phyloP scores from a whole-genome alignment of 53 echinoderm and acorn worm genomes.

The Apostichopus leukothele region DNA sequence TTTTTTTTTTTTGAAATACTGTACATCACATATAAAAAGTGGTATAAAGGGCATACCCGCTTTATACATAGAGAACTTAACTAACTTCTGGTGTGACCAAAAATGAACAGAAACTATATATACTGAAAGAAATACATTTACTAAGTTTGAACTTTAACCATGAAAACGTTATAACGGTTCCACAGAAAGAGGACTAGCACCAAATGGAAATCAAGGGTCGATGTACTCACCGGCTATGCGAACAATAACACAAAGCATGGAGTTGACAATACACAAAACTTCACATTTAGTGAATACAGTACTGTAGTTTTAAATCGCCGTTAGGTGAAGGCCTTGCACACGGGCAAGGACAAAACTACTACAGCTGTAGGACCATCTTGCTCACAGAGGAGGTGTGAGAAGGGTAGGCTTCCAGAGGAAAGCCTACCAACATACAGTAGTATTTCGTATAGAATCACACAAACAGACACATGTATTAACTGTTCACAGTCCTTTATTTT shows the following conservation, averaged over 20 bases:
- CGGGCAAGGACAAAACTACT: neutral
- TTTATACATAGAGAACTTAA: no score
- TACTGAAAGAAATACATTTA: no score
- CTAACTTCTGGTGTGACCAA: no score
- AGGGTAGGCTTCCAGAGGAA: neutral
- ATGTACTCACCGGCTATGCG: neutral
- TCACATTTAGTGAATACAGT: neutral
- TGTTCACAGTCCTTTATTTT: neutral
- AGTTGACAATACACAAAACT: neutral
- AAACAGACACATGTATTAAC: neutral
- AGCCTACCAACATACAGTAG: neutral
- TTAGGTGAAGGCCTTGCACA: neutral
- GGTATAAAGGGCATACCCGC: no score
- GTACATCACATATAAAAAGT: no score
- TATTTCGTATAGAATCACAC: neutral
- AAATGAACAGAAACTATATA: no score
- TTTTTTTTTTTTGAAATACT: no score
- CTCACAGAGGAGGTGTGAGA: neutral
- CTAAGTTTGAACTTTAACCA: no score
- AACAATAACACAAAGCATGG: conserved; percentile 13
- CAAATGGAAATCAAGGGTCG: neutral
- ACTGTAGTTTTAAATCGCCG: neutral
- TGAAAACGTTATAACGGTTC: no score
- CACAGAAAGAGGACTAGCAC: neutral
- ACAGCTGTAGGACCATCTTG: neutral